Conservation (phyloP, 92 coral and sea anemone genomes). For the Desmophyllum pertusum region DNA sequence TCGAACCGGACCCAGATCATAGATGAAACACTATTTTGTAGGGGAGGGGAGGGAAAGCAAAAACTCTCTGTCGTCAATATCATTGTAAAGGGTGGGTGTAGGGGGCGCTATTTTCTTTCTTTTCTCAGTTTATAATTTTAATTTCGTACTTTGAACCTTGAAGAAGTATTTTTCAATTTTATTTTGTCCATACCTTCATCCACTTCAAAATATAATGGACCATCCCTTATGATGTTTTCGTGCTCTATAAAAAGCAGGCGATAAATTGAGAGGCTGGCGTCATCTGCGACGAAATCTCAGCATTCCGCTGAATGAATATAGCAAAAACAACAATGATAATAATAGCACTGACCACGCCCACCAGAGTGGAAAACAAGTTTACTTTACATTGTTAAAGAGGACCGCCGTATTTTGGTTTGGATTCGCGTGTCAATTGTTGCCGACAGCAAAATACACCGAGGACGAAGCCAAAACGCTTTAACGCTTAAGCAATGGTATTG, state of each 20-base stretch:
- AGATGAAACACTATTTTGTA: too few species aligned
- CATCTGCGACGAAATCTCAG: neutral
- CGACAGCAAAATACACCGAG: slow-evolving; percentile 17
- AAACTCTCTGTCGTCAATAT: neutral
- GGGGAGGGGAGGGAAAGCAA: neutral
- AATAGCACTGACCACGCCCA: slow-evolving; percentile 15
- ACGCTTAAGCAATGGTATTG: slow-evolving; percentile 1
- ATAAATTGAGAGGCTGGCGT: neutral
- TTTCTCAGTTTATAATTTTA: too few species aligned
- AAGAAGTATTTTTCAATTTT: neutral
- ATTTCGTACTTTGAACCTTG: neutral
- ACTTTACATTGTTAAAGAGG: neutral
- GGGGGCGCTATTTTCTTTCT: neutral
- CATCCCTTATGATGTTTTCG: neutral
- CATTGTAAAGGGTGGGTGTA: neutral
- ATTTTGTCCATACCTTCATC: neutral
- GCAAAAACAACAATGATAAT: neutral
- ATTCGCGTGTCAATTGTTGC: slow-evolving; percentile 27
- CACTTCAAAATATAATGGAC: neutral
- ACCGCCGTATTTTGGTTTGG: neutral
- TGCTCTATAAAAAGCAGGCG: neutral
- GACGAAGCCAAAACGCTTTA: neutral
- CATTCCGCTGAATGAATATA: neutral
- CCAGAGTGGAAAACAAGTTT: neutral
- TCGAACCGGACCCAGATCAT: too few species aligned